Conservation (phyloP, 2,113 vertebrate genomes). For the Chaenocephalus aceratus region DNA sequence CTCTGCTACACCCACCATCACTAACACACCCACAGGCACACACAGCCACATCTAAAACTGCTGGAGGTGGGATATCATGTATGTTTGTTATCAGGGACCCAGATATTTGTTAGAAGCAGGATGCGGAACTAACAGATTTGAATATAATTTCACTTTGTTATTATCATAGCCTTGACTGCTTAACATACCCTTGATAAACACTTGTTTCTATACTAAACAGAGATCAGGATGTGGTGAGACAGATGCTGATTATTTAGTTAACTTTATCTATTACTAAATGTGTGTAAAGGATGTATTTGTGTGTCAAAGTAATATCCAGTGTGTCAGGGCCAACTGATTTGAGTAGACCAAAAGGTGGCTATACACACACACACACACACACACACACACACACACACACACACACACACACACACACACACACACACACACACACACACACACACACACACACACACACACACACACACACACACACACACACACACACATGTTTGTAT, state of each 20-base stretch:
- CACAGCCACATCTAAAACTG: too few species aligned
- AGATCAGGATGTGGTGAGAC: not conserved
- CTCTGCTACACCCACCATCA: slow-evolving; percentile 19
- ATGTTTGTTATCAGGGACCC: too few species aligned
- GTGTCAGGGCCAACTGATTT: slow-evolving; percentile 1
- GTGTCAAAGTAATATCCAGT: slow-evolving; percentile 11
- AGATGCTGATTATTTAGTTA: not conserved
- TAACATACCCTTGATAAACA: too few species aligned
- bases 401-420: not conserved
- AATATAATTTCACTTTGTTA: too few species aligned
- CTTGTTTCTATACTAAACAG: not conserved
- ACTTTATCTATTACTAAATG: slow-evolving; percentile 5
- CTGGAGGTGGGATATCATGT: too few species aligned
- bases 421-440: not conserved
- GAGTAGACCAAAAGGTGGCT: not conserved
- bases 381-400: not conserved
- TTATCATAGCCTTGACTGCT: too few species aligned
- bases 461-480: not conserved
- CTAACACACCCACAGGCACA: not conserved
- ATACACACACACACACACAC: too few species aligned
- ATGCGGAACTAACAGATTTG: too few species aligned
- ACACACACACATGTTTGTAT: too few species aligned
- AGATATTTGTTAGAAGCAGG: too few species aligned
- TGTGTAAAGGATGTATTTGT: not conserved
- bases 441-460: not conserved